These are phyloP conservation scores for Elachura formosa DNA, from an alignment of 2,113 vertebrate genomes.

Conservation along the genomic window DNA sequence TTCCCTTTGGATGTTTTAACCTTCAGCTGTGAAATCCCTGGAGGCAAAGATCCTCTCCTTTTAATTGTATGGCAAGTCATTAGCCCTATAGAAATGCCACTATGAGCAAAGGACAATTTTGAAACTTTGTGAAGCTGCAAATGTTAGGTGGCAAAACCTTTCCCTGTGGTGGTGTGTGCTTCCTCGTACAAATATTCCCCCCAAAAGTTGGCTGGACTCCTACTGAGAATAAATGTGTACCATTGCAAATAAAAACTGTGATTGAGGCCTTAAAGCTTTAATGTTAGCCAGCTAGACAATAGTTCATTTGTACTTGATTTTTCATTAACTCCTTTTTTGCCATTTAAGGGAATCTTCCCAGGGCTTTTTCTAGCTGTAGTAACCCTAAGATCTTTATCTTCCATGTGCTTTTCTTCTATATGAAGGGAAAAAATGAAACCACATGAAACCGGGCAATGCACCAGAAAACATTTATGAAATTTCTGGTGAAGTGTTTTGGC, in stretches of 20 bases:
- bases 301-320: slow-evolving; percentile 29
- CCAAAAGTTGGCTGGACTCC: background rate
- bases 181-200: background rate
- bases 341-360: background rate
- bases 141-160: background rate
- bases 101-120: background rate
- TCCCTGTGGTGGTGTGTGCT: background rate
- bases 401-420: slow-evolving; percentile 32
- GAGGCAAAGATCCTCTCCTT: background rate
- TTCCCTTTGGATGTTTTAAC: background rate
- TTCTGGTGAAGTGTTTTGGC: slow-evolving; percentile 71
- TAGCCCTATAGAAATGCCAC: background rate
- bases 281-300: background rate
- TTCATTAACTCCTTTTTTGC: slow-evolving; percentile 45
- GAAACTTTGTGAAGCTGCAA: background rate
- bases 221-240: background rate
- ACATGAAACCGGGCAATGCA: slow-evolving; percentile 58
- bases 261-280: background rate
- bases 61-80: background rate
- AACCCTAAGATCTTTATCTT: slow-evolving; percentile 20
- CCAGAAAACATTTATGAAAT: slow-evolving; percentile 71
- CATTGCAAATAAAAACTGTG: background rate
- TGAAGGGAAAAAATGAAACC: slow-evolving; percentile 60
- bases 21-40: background rate
- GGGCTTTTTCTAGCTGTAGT: background rate